Evolutionary conservation across 2,888 invertebrate species (phyloP).

Genomic region (Gymnosoma rotundatum): DNA sequence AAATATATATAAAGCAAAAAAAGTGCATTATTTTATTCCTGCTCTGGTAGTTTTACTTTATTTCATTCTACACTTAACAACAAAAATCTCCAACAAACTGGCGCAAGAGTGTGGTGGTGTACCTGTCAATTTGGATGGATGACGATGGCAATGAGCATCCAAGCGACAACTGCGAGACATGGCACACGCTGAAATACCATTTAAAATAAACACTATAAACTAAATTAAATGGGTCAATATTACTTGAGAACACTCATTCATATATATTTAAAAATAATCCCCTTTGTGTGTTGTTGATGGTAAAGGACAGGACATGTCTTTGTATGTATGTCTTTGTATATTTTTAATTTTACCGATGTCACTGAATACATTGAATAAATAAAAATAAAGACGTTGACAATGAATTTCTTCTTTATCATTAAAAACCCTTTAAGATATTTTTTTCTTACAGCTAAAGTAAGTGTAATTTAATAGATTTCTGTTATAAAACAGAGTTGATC

Average conservation of each 20-base stretch:
- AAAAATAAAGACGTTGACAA: conserved; percentile 8
- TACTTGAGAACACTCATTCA: conserved; percentile 10
- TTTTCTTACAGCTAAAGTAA: conserved; percentile 5
- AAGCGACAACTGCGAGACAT: neutral
- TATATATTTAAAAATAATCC: neutral
- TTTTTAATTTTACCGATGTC: neutral
- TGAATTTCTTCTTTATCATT: conserved; percentile 42
- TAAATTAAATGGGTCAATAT: conserved; percentile 57
- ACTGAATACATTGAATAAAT: neutral
- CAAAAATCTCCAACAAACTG: neutral
- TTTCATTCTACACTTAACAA: neutral
- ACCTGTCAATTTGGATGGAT: conserved; percentile 1
- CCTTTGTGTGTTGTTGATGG: neutral
- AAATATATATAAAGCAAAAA: too few species aligned
- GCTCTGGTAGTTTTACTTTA: neutral
- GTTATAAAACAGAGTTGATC: conserved; percentile 18
- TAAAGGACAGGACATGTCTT: neutral
- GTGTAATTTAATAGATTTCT: conserved; percentile 21
- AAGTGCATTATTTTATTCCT: too few species aligned
- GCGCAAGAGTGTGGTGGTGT: neutral
- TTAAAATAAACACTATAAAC: conserved; percentile 19
- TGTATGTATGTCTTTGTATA: too few species aligned
- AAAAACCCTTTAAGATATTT: conserved; percentile 33
- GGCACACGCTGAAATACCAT: conserved; percentile 49
- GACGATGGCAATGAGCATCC: neutral